Conservation (phyloP, 2,113 vertebrate species). For the Trochalopteron elliotii region DNA sequence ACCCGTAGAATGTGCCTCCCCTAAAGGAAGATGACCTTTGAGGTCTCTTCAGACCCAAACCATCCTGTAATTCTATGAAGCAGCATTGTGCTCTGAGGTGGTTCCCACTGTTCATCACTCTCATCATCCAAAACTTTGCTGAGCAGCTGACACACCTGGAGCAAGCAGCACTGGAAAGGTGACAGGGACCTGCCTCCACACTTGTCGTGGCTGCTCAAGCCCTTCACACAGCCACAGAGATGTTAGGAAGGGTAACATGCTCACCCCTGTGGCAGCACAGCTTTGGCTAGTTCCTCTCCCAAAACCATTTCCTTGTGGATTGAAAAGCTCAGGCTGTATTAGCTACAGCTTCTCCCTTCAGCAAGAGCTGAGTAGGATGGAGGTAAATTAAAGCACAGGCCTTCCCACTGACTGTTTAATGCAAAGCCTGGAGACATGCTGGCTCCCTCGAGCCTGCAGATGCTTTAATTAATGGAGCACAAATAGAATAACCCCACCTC, state of each 20-base stretch:
- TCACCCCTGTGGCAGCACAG: not conserved
- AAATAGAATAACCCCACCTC: constrained; percentile 43
- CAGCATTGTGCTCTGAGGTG: rapidly evolving
- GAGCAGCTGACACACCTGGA: not conserved
- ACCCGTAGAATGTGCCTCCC: not conserved
- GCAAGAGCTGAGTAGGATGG: not conserved
- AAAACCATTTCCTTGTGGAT: not conserved
- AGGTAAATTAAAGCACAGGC: constrained; percentile 13
- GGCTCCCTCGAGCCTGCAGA: constrained; percentile 18
- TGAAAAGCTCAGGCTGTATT: not conserved
- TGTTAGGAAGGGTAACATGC: not conserved
- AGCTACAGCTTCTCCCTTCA: not conserved
- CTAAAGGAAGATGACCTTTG: not conserved
- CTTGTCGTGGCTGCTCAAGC: rapidly evolving
- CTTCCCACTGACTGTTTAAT: constrained; percentile 39
- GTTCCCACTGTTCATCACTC: not conserved
- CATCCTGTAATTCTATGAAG: not conserved
- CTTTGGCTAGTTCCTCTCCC: not conserved
- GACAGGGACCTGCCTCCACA: not conserved
- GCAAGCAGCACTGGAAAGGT: not conserved
- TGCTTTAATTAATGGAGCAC: constrained; percentile 61
- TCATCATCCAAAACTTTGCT: not conserved
- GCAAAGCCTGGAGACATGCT: constrained; percentile 22
- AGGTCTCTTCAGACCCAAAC: not conserved
- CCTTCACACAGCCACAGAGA: not conserved